Conservation (phyloP, 2,113 vertebrate species). For the Gopherus flavomarginatus region DNA sequence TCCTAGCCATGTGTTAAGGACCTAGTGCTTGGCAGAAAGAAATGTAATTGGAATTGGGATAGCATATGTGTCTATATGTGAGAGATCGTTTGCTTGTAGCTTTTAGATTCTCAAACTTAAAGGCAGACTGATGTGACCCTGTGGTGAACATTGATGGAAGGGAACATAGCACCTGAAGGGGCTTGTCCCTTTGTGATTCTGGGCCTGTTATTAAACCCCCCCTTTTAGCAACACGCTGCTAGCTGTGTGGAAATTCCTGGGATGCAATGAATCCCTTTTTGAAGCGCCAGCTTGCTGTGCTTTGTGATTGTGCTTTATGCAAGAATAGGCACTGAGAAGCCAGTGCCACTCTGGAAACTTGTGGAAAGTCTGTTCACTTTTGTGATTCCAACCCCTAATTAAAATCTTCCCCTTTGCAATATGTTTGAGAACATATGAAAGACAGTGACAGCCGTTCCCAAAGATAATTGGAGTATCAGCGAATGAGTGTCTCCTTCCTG, state of each 20-base stretch:
- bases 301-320: not conserved
- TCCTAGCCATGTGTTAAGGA: not conserved
- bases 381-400: not conserved
- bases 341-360: not conserved
- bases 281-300: not conserved
- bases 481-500: not conserved
- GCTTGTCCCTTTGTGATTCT: not conserved
- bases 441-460: conserved; percentile 13
- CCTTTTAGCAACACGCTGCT: not conserved
- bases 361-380: not conserved
- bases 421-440: conserved; percentile 3
- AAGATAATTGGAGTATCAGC: not conserved
- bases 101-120: not conserved
- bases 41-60: not conserved
- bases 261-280: not conserved
- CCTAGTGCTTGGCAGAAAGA: not conserved
- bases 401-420: not conserved
- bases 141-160: not conserved
- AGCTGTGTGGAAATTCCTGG: not conserved
- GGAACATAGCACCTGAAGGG: not conserved
- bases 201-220: not conserved
- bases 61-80: not conserved
- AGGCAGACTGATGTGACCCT: not conserved
- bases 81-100: not conserved
- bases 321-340: not conserved